A percentile compares a stretch with the other conserved stretches of the same genome.
Conservation (phyloP, 1,140 invertebrate genomes). For the Asbolus verrucosus region DNA sequence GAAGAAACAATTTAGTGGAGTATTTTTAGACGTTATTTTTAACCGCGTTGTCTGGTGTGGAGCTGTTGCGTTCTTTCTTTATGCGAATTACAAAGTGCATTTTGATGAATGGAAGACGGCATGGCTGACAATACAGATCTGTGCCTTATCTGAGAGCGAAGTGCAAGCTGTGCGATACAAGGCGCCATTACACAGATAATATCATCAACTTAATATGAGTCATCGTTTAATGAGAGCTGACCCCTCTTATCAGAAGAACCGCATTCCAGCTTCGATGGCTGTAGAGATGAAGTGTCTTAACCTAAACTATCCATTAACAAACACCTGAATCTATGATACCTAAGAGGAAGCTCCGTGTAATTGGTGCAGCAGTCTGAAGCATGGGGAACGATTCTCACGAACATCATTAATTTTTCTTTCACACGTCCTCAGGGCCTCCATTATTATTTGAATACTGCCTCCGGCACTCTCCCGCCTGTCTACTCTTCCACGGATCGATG, state of each 20-base stretch:
- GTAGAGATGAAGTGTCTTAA: conserved; percentile 1
- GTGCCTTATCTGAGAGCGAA: conserved; percentile 14
- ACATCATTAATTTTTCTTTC: conserved; percentile 41
- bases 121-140: conserved; percentile 16
- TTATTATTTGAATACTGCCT: conserved; percentile 38
- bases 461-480: conserved; percentile 9
- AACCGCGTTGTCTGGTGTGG: too few relatives aligned
- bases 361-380: neutral
- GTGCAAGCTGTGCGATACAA: conserved; percentile 10
- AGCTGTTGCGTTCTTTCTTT: too few relatives aligned
- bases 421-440: conserved; percentile 18
- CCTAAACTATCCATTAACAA: neutral
- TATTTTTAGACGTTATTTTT: too few relatives aligned
- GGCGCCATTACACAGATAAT: conserved; percentile 9
- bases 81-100: conserved; percentile 1
- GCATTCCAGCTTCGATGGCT: conserved; percentile 27
- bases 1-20: too few relatives aligned
- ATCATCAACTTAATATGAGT: conserved; percentile 18
- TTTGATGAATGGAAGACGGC: conserved; percentile 22
- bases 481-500: conserved; percentile 14
- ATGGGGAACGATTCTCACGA: conserved; percentile 3
- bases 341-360: neutral
- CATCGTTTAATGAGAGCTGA: conserved; percentile 31
- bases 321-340: neutral
- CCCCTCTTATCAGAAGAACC: conserved; percentile 39